Evolutionary conservation across 1,140 invertebrate species (phyloP).

Genomic region (Gyrodactylus salaris): DNA sequence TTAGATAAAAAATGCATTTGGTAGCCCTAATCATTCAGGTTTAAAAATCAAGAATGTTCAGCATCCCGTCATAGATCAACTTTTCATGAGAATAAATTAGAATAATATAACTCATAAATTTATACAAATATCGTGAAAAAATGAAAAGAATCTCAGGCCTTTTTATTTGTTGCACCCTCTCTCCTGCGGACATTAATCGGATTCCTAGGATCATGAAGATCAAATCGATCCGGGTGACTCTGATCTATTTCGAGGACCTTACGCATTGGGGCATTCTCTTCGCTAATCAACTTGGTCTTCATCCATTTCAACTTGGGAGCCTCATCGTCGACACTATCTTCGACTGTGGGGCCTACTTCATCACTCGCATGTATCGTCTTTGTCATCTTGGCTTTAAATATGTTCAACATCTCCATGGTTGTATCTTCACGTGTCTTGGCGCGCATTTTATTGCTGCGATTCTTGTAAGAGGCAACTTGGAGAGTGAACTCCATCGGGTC

Average conservation of each 20-base stretch:
- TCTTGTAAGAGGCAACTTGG: background rate
- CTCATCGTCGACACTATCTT: background rate
- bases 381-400: background rate
- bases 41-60: no score
- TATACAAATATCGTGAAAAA: no score
- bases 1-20: no score
- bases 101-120: no score
- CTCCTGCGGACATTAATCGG: background rate
- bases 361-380: background rate
- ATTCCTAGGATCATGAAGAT: conserved; percentile 5
- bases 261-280: background rate
- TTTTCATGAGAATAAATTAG: no score
- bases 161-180: background rate
- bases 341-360: no score
- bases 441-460: background rate
- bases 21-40: no score
- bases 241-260: background rate
- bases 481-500: background rate
- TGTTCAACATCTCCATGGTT: background rate
- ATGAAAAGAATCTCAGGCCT: no score
- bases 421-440: background rate
- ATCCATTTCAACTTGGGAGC: conserved; percentile 3
- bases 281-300: conserved; percentile 3
- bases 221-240: background rate
- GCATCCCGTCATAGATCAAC: no score